These are phyloP conservation scores for Camarhynchus parvulus DNA, from an alignment of 2,113 vertebrate genomes.

Conservation along the genomic window DNA sequence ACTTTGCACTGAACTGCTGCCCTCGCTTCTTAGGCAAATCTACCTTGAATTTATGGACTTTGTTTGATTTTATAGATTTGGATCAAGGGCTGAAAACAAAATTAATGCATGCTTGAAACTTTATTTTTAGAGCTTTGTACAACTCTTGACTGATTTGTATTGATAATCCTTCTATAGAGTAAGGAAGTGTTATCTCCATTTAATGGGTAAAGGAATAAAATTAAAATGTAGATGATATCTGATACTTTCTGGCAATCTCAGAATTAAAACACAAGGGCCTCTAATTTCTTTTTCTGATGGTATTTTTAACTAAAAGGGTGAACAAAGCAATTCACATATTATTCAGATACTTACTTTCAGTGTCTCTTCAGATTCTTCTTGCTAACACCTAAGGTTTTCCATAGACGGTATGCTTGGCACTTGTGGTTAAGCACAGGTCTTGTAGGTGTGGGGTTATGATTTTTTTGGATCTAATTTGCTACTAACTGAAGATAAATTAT, in stretches of 20 bases:
- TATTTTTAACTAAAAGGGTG: background rate
- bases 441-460: background rate
- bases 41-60: background rate
- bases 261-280: background rate
- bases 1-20: background rate
- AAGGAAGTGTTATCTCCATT: background rate
- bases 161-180: background rate
- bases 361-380: background rate
- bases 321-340: background rate
- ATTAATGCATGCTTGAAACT: background rate
- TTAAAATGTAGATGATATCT: background rate
- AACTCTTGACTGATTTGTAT: background rate
- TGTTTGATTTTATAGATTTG: background rate
- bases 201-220: background rate
- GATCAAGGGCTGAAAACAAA: background rate
- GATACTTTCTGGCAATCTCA: background rate
- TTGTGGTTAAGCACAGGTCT: background rate
- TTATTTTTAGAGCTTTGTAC: background rate
- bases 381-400: background rate
- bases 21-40: background rate
- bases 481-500: background rate
- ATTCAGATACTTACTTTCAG: background rate
- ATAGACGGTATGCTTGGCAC: background rate
- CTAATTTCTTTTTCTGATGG: background rate
- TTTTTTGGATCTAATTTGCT: constrained; percentile 27